Base-by-base conservation (phyloP, 2,113 vertebrate species). In the Eublepharis macularius region DNA sequence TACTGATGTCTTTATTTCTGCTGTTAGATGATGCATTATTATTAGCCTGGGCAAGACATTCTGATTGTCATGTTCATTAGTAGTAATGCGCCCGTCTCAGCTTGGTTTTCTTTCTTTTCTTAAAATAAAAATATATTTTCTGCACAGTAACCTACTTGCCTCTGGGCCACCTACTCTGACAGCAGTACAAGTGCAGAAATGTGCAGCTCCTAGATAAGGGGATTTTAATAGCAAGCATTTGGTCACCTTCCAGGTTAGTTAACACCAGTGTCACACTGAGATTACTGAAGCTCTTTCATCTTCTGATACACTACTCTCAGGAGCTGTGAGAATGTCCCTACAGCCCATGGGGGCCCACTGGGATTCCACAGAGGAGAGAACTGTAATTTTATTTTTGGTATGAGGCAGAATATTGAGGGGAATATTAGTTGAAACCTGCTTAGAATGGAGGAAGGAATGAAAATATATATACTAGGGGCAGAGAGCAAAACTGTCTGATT, bases 271-370 rank as follows among this genome's bases (percentile, higher is more conserved):
- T 89, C 76, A 93, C 80, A 63, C 76, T 83, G 88, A 87, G 92
- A 93, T 93, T 92, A 86, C 81, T 66, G 32, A 90, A 74, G 89
- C 90, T 60, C 92, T 94, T 95, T 94, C 90, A 93, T 93, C 92
- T 94, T 92, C 89, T 87, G 90, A 82, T 82, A 79, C 83, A 78
- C 49, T 85, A 80, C 54, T 93, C 76, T 90, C 85, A 10, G 29
- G 21, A 85, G 77, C 89, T 90, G 87, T 88, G 86, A 90, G 73
- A 94, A 86, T 39, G 70, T 89, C 82, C 86, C 88, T 24, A 76
- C 86, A 92, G 87, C 81, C 54, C 21, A 77, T 36, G 6, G 51
- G 36, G 82, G 34, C 86, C 89, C 91, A 51, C 84, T 85, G 86
- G 89, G 76, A 86, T 88, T 88, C 57, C 86, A 79, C 0, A 0